Conservation (phyloP, 2,113 vertebrate genomes). For the Pituophis catenifer region DNA sequence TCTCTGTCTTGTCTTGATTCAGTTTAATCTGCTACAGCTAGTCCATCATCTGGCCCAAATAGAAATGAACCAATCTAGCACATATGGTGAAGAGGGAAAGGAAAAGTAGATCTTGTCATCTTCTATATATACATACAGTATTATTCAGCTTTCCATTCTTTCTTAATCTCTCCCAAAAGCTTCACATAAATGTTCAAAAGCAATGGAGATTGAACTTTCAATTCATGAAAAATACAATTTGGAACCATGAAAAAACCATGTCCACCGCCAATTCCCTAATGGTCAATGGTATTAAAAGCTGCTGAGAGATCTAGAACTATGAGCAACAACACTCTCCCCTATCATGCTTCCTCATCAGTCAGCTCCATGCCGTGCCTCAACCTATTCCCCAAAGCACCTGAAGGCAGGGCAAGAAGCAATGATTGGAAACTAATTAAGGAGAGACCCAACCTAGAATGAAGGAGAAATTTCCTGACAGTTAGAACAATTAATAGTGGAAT, state of each 20-base stretch:
- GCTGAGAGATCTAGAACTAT: not conserved
- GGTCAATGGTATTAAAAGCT: not conserved
- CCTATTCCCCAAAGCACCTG: no score
- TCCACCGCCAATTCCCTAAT: not conserved
- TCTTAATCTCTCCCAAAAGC: no score
- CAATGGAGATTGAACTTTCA: not conserved
- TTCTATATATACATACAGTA: not conserved
- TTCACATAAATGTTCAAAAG: not conserved
- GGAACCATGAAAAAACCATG: not conserved
- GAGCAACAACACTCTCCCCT: not conserved
- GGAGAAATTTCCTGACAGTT: no score
- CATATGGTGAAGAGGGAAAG: not conserved
- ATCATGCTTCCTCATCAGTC: not conserved
- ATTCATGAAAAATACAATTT: not conserved
- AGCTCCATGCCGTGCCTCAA: not conserved
- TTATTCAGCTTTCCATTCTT: not conserved
- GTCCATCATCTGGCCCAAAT: not conserved
- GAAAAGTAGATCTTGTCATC: not conserved
- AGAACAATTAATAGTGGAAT: no score
- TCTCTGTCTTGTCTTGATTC: not conserved
- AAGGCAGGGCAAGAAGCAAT: no score
- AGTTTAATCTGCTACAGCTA: not conserved
- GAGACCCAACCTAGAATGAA: no score
- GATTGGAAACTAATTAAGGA: no score
- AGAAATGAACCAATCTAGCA: not conserved